Percentiles rank a stretch among this genome's conserved stretches.
phyloP scores from a whole-genome alignment of 1,140 invertebrate genomes.

The Ectropis grisescens region DNA sequence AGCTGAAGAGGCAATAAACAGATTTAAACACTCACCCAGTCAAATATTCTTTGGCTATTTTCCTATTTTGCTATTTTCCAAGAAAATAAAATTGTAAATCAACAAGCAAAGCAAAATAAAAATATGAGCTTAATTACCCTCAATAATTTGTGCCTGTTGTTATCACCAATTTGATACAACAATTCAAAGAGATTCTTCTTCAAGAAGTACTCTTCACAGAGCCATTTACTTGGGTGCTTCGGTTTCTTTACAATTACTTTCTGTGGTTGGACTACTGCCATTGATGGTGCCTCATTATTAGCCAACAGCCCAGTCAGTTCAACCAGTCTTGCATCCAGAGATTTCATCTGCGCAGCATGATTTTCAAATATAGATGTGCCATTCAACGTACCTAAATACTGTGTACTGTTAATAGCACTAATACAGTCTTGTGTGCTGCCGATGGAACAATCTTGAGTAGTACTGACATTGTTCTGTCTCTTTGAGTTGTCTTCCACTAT shows the following conservation, averaged over 20 bases:
- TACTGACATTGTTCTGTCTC: no score
- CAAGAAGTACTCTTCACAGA: conserved; percentile 62
- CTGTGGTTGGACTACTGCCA: background rate
- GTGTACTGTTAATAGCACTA: no score
- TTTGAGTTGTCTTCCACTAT: no score
- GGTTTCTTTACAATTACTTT: conserved; percentile 10
- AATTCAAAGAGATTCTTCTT: conserved; percentile 48
- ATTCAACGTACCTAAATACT: no score
- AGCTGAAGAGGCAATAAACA: no score
- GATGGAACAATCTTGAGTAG: no score
- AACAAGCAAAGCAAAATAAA: conserved; percentile 1
- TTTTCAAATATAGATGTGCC: no score
- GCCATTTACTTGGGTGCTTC: conserved; percentile 38
- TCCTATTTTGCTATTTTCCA: no score
- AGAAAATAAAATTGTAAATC: no score
- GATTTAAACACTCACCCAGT: no score
- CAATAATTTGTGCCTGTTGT: conserved; percentile 37
- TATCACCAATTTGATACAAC: conserved; percentile 52
- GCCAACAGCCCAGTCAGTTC: conserved; percentile 31
- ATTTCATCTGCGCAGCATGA: conserved; percentile 30
- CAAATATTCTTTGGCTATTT: no score
- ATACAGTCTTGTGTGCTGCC: no score
- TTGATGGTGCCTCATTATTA: conserved; percentile 12
- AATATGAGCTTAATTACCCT: conserved; percentile 29
- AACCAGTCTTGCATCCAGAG: conserved; percentile 41